Base-by-base conservation (phyloP, 2,797 vertebrate genomes). In the Pempheris klunzingeri region DNA sequence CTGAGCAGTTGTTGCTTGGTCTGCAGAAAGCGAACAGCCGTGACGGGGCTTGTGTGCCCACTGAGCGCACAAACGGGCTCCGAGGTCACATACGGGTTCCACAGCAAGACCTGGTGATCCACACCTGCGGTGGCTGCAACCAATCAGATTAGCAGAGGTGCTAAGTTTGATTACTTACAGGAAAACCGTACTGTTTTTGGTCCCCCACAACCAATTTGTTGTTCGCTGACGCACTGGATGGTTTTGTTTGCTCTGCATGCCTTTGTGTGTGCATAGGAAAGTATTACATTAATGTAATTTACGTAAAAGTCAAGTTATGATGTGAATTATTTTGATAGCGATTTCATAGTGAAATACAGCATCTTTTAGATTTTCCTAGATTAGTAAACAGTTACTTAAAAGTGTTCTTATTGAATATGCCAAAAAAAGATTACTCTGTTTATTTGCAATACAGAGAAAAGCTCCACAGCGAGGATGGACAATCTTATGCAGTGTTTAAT, bases 11-110 rank as follows among this genome's bases (percentile, higher is more conserved):
- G 96, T 66, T 94, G 96, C 80, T 93, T 95, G 67, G 81, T 83
- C 53, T 88, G 88, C 75, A 96, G 92, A 86, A 97, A 96, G 55
- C 91, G 83, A 20, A 97, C 93, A 0, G 94, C 93, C 1, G 90
- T 88, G 61, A 96, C 92, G 4, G 93, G 93, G 66, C 90, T 82
- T 1, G 91, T 86, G 83, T 97, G 96, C 14, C 96, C 95, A 57
- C 88, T 89, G 30, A 97, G 93, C 18, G 83, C 65, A 8, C 93
- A 94, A 34, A 87, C 91, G 0, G 95, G 94, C 83, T 96, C 92
- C 2, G 96, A 96, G 49, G 91, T 88, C 65, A 97, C 90, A 22
- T 90, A 96, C 0, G 96, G 95, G 81, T 97, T 97, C 96, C 97
- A 97, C 57, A 97, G 93, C 78, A 95, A 93, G 71, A 97, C 93